A percentile compares a stretch with the other conserved stretches of the same genome.
Conservation (phyloP, 2,113 vertebrate genomes). For the Athene noctua region DNA sequence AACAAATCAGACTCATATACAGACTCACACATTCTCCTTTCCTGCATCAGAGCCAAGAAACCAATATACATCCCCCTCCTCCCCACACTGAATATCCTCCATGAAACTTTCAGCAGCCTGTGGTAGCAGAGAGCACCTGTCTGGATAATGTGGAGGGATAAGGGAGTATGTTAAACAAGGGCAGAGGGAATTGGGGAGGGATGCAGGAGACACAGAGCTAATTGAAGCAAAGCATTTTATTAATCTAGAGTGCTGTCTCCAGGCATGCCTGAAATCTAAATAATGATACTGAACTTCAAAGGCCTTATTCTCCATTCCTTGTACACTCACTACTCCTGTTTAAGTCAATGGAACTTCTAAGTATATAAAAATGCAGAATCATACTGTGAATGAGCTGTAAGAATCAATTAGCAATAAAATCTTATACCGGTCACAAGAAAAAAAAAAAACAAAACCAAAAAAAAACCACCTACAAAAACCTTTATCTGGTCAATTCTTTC, state of each 20-base stretch:
- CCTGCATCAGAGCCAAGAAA: background rate
- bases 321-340: background rate
- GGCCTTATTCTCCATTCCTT: constrained; percentile 27
- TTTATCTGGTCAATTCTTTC: background rate
- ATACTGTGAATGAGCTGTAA: background rate
- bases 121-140: constrained; percentile 59
- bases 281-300: constrained; percentile 59
- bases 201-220: constrained; percentile 57
- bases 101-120: constrained; percentile 13
- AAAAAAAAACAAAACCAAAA: background rate
- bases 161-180: constrained; percentile 71
- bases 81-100: background rate
- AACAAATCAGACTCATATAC: background rate
- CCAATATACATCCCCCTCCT: background rate
- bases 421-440: background rate
- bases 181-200: constrained; percentile 64
- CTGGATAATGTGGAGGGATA: constrained; percentile 61
- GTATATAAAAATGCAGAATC: background rate
- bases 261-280: constrained; percentile 70
- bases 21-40: background rate
- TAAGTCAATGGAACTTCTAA: constrained; percentile 4
- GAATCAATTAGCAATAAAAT: constrained; percentile 10
- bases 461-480: background rate
- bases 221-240: constrained; percentile 68
- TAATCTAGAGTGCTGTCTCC: constrained; percentile 51